Evolutionary conservation across 2,113 vertebrate genomes (phyloP).

Genomic region (Vulpes lagopus): DNA sequence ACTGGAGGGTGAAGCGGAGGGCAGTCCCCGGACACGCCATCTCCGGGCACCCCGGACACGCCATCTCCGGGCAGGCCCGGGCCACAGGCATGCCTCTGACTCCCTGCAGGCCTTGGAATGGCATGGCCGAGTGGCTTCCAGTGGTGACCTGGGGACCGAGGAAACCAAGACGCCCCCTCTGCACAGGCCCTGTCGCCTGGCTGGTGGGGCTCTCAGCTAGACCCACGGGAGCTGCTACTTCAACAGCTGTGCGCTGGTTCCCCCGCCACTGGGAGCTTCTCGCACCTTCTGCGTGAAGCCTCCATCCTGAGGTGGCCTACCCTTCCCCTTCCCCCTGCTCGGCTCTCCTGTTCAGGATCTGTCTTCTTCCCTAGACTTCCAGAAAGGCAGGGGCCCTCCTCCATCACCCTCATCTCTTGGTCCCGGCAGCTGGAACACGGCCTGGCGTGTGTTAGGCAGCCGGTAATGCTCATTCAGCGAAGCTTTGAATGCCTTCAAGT

Average conservation of each 20-base stretch:
- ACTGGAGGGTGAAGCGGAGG: constrained; percentile 45
- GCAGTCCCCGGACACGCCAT: constrained; percentile 25
- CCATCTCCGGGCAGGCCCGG: background rate
- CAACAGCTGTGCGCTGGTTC: background rate
- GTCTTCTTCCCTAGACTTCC: background rate
- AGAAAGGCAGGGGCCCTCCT: background rate
- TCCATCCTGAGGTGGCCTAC: background rate
- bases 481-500: background rate
- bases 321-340: background rate
- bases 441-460: background rate
- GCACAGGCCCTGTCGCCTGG: background rate
- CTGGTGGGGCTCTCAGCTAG: background rate
- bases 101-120: background rate
- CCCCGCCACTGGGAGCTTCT: fast-evolving
- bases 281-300: background rate
- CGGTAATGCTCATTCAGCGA: background rate
- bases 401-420: background rate
- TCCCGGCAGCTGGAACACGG: background rate
- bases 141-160: background rate
- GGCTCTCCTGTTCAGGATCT: background rate
- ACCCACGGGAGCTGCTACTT: background rate
- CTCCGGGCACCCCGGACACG: background rate
- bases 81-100: background rate
- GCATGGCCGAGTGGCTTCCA: background rate
- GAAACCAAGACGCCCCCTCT: background rate